Conservation (phyloP, 35 echinoderm and acorn worm species). For the Apostichopus parvimensis region DNA sequence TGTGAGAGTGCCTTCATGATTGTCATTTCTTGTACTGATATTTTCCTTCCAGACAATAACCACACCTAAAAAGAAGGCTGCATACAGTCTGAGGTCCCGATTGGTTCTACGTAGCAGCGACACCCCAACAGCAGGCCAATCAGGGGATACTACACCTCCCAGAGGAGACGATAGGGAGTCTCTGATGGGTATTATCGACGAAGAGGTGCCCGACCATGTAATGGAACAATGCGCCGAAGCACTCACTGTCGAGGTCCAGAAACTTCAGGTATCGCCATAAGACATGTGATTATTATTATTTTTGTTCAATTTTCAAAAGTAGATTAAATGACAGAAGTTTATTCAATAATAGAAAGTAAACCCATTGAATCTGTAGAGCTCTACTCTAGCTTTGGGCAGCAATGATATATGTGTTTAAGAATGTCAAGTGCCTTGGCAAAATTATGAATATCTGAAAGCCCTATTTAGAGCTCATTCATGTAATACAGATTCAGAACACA, state of each 20-base stretch:
- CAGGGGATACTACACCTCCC: background rate
- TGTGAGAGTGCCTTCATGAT: too few relatives aligned
- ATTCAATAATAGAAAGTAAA: background rate
- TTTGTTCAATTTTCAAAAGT: background rate
- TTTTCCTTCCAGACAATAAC: conserved; percentile 61
- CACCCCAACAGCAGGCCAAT: background rate
- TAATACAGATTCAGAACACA: too few relatives aligned
- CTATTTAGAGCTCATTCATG: too few relatives aligned
- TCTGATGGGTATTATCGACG: conserved; percentile 79
- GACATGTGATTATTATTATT: too few relatives aligned
- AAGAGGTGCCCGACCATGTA: conserved; percentile 83
- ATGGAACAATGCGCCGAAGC: conserved; percentile 91
- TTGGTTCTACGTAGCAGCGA: conserved; percentile 27
- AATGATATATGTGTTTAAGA: too few relatives aligned
- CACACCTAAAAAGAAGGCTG: conserved; percentile 75
- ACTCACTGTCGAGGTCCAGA: conserved; percentile 80
- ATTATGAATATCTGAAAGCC: too few relatives aligned
- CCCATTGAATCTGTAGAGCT: background rate
- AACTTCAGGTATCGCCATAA: conserved; percentile 67
- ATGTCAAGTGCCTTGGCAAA: too few relatives aligned
- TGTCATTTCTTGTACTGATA: background rate
- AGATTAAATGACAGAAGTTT: background rate
- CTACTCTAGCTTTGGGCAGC: background rate
- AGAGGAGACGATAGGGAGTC: background rate
- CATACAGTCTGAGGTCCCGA: conserved; percentile 68